phyloP scores from a whole-genome alignment of 1,140 invertebrate genomes.

The Drosophila funebris region DNA sequence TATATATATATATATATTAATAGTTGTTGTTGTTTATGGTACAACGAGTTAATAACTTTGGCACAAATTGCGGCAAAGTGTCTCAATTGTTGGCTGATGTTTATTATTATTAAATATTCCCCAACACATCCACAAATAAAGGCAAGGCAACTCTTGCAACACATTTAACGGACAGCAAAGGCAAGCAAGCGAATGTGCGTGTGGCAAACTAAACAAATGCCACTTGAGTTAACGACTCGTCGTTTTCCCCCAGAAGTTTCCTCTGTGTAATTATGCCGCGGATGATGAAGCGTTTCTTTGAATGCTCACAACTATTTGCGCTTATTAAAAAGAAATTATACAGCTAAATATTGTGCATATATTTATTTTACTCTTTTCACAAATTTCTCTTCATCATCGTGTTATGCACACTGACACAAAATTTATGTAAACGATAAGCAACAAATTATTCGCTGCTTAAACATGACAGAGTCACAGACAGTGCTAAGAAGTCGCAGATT shows the following conservation, averaged over 20 bases:
- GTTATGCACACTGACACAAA: slow-evolving; percentile 42
- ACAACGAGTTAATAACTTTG: slow-evolving; percentile 66
- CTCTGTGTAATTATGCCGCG: slow-evolving; percentile 24
- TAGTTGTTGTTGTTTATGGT: slow-evolving; percentile 7
- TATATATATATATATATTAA: slow-evolving; percentile 5
- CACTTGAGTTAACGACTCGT: slow-evolving; percentile 38
- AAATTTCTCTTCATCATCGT: neutral
- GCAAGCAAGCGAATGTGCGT: slow-evolving; percentile 27
- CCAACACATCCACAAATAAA: slow-evolving; percentile 18
- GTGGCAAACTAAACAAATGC: slow-evolving; percentile 33
- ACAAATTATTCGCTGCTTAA: slow-evolving; percentile 43
- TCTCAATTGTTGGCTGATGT: slow-evolving; percentile 36
- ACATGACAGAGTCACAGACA: neutral
- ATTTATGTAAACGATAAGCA: slow-evolving; percentile 69
- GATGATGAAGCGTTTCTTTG: slow-evolving; percentile 65
- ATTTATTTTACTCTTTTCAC: neutral
- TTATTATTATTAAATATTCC: slow-evolving; percentile 79
- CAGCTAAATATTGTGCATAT: slow-evolving; percentile 37
- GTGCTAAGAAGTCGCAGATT: neutral
- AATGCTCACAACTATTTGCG: slow-evolving; percentile 54
- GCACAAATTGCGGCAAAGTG: slow-evolving; percentile 46
- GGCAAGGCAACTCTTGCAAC: slow-evolving; percentile 53
- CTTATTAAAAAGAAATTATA: slow-evolving; percentile 76
- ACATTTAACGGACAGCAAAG: slow-evolving; percentile 57
- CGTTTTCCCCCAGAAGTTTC: neutral